These are phyloP conservation scores for Trissolcus brochymenae DNA, from an alignment of 2,888 invertebrate genomes.

Conservation along the genomic window DNA sequence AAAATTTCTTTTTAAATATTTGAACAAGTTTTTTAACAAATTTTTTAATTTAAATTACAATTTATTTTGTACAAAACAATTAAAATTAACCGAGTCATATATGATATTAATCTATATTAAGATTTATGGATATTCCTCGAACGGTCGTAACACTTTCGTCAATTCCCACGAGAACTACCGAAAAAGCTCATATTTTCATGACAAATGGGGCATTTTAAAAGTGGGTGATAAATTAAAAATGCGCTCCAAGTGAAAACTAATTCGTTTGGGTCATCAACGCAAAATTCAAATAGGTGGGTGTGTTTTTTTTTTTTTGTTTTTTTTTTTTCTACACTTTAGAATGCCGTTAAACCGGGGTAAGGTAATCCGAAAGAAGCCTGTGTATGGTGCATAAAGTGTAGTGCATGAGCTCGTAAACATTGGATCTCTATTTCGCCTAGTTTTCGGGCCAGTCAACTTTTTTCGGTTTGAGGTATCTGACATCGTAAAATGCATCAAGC, in stretches of 20 bases:
- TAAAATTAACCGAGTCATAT: too few species aligned
- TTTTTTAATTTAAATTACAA: too few species aligned
- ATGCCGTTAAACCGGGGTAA: slow-evolving; percentile 69
- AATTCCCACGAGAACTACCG: too few species aligned
- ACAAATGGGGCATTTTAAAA: too few species aligned
- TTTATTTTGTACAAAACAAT: too few species aligned
- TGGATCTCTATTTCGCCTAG: slow-evolving; percentile 61
- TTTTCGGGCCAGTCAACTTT: slow-evolving; percentile 11
- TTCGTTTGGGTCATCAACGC: slow-evolving; percentile 56
- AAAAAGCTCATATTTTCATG: too few species aligned
- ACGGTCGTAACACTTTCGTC: too few species aligned
- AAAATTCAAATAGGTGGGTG: slow-evolving; percentile 52
- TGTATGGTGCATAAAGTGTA: slow-evolving; percentile 64
- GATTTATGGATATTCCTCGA: too few species aligned
- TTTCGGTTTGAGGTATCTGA: slow-evolving; percentile 13
- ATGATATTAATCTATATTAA: too few species aligned
- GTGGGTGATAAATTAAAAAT: slow-evolving; percentile 30
- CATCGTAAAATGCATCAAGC: slow-evolving; percentile 66
- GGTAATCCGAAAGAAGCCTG: slow-evolving; percentile 69
- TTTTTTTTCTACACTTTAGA: slow-evolving; percentile 73
- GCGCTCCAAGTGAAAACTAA: slow-evolving; percentile 46
- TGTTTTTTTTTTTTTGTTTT: too few species aligned
- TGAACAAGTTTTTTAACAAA: too few species aligned
- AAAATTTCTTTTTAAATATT: too few species aligned
- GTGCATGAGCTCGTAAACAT: slow-evolving; percentile 74